These are phyloP conservation scores for Urechis unicinctus DNA, from an alignment of 2,888 invertebrate species.

Conservation along the genomic window DNA sequence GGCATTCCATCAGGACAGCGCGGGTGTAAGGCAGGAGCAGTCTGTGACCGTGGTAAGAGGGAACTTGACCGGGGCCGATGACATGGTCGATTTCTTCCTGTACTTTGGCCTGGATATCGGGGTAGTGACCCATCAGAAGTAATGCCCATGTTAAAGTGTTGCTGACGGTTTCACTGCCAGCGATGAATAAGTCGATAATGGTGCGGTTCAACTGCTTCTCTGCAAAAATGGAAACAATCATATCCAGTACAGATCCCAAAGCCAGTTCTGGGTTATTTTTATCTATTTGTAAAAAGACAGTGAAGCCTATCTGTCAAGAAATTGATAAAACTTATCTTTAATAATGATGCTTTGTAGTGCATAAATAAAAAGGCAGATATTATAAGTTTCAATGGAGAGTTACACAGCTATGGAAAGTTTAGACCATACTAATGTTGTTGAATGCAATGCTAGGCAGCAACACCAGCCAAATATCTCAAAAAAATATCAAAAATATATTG, in stretches of 20 bases:
- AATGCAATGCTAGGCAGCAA: too few relatives aligned
- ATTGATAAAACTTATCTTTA: too few relatives aligned
- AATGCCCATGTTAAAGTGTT: slow-evolving; percentile 23
- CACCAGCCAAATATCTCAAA: too few relatives aligned
- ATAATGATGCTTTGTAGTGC: too few relatives aligned
- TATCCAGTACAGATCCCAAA: neutral
- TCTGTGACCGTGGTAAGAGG: slow-evolving; percentile 17
- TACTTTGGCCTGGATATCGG: slow-evolving; percentile 14
- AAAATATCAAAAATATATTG: too few relatives aligned
- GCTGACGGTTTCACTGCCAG: slow-evolving; percentile 22
- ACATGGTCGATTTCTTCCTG: slow-evolving; percentile 17
- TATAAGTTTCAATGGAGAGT: too few relatives aligned
- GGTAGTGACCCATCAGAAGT: slow-evolving; percentile 19
- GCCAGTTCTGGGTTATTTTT: neutral
- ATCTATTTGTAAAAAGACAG: too few relatives aligned
- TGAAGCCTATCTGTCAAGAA: too few relatives aligned
- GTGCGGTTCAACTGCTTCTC: slow-evolving; percentile 18
- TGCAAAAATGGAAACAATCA: slow-evolving; percentile 6
- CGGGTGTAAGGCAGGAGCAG: slow-evolving; percentile 18
- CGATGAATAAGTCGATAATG: slow-evolving; percentile 24
- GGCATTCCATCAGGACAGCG: slow-evolving; percentile 22
- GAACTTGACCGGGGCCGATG: slow-evolving; percentile 14
- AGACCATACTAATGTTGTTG: too few relatives aligned
- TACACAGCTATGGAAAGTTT: too few relatives aligned
- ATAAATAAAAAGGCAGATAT: too few relatives aligned